These are phyloP conservation scores for Sceloporus undulatus DNA, from an alignment of 2,113 vertebrate species.

Conservation along the genomic window DNA sequence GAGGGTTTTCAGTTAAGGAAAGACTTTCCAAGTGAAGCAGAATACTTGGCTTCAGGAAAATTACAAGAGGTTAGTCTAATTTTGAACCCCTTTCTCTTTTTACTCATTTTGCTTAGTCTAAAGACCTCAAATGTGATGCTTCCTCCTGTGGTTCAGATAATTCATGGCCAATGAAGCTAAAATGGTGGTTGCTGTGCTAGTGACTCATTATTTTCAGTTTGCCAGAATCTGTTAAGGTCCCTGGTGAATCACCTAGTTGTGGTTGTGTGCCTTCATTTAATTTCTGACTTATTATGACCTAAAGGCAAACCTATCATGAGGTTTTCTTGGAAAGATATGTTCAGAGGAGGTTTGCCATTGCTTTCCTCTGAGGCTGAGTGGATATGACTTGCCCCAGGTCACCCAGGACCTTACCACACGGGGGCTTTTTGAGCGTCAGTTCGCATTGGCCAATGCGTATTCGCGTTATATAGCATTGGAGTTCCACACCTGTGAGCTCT, in stretches of 20 bases:
- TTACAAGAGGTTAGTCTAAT: conserved; percentile 79
- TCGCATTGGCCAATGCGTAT: too few species aligned
- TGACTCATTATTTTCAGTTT: not conserved
- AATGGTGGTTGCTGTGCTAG: not conserved
- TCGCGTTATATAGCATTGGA: too few species aligned
- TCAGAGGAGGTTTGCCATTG: too few species aligned
- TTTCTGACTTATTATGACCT: too few species aligned
- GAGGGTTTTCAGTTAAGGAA: conserved; percentile 66
- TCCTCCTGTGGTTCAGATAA: not conserved
- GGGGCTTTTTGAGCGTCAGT: too few species aligned
- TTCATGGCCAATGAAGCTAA: not conserved
- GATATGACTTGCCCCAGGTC: not conserved
- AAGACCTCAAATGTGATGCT: conserved; percentile 13
- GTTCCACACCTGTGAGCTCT: too few species aligned
- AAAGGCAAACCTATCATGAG: too few species aligned
- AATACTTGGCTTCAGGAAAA: conserved; percentile 77
- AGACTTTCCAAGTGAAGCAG: conserved; percentile 61
- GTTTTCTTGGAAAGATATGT: too few species aligned
- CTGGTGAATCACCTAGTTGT: not conserved
- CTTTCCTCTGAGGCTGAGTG: too few species aligned
- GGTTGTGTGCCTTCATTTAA: too few species aligned
- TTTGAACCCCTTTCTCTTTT: conserved; percentile 12
- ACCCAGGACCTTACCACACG: too few species aligned
- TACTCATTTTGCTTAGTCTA: conserved; percentile 10
- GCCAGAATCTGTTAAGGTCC: not conserved